These are phyloP conservation scores for Artibeus jamaicensis DNA, from an alignment of 2,797 vertebrate species.

Conservation along the genomic window DNA sequence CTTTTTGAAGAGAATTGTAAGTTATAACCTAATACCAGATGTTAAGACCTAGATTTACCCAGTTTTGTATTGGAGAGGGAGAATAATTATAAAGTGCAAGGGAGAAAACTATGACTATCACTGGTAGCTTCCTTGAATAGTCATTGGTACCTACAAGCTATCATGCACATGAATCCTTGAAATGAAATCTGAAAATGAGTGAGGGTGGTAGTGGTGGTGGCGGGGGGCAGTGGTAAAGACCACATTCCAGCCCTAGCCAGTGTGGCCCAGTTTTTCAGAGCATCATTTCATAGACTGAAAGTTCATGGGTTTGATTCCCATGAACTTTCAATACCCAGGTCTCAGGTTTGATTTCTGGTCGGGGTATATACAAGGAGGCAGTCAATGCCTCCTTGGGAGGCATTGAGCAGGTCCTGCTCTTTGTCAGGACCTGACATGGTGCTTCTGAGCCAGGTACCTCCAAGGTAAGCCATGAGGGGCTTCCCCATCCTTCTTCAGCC, in stretches of 20 bases:
- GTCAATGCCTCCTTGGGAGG: no score
- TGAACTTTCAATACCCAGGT: not conserved
- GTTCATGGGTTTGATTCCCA: not conserved
- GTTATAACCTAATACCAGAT: conserved; percentile 52
- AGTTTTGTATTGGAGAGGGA: not conserved
- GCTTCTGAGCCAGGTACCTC: not conserved
- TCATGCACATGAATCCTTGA: not conserved
- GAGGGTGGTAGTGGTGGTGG: not conserved
- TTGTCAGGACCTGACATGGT: not conserved
- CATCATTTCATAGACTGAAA: not conserved
- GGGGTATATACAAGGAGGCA: not conserved
- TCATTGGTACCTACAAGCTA: not conserved
- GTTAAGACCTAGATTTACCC: not conserved
- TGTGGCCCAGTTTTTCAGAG: not conserved
- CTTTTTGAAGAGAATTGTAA: conserved; percentile 44
- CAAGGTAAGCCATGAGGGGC: not conserved
- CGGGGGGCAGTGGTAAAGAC: not conserved
- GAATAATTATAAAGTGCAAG: not conserved
- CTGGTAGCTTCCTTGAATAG: not conserved
- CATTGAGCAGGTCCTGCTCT: no score
- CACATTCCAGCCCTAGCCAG: not conserved
- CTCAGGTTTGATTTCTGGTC: not conserved
- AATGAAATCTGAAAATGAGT: not conserved
- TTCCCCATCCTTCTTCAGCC: not conserved
- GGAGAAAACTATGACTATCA: not conserved